Percentiles rank a stretch among this genome's conserved stretches.
Conservation (phyloP, 2,888 invertebrate species). For the Copidosoma aretas region DNA sequence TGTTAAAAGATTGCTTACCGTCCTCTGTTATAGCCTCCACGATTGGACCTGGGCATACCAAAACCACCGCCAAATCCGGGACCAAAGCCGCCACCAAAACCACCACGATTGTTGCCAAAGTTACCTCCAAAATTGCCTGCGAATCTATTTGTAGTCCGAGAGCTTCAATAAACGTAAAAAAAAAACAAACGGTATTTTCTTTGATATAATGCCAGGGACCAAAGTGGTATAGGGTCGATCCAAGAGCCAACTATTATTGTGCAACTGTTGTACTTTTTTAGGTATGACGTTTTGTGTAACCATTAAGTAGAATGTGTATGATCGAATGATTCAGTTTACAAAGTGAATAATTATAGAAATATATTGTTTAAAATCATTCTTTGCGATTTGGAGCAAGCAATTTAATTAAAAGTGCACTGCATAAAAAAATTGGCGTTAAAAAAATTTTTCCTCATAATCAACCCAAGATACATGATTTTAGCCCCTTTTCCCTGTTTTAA, state of each 20-base stretch:
- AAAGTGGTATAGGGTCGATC: slow-evolving; percentile 23
- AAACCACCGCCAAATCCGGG: slow-evolving; percentile 54
- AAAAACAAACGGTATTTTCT: slow-evolving; percentile 23
- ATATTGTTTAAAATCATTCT: no score
- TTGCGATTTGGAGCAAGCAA: no score
- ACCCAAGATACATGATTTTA: slow-evolving; percentile 18
- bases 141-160: slow-evolving; percentile 48
- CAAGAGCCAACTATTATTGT: neutral
- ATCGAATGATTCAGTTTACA: neutral
- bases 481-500: no score
- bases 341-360: no score
- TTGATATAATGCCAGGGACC: slow-evolving; percentile 29
- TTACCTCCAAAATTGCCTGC: slow-evolving; percentile 56
- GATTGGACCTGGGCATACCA: slow-evolving; percentile 62
- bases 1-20: slow-evolving; percentile 54
- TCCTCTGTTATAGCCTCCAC: slow-evolving; percentile 64
- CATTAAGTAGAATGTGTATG: neutral
- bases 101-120: slow-evolving; percentile 54
- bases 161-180: slow-evolving; percentile 38
- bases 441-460: no score
- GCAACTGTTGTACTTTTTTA: neutral
- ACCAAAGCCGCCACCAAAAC: slow-evolving; percentile 51
- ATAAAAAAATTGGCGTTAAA: no score
- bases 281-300: no score
- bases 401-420: no score